A percentile compares a stretch with the other conserved stretches of the same genome.
These are phyloP conservation scores for Haliclona indistincta DNA, from an alignment of 37 sponge, comb jelly and placozoan genomes.

Conservation along the genomic window DNA sequence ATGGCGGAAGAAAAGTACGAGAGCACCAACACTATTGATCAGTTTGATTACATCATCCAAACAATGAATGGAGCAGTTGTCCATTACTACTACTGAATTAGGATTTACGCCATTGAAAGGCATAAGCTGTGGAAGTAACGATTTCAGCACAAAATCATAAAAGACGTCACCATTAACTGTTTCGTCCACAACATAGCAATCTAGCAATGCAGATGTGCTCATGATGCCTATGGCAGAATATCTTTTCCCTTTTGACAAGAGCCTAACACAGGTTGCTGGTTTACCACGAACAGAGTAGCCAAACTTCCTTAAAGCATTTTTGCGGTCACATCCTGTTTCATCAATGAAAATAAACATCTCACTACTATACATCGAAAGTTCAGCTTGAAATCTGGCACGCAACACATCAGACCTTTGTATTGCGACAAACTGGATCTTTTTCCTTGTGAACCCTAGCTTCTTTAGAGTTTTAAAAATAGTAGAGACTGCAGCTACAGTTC, in stretches of 20 bases:
- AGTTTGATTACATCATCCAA: too few relatives aligned
- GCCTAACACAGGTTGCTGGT: too few relatives aligned
- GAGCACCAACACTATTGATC: too few relatives aligned
- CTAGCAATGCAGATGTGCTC: too few relatives aligned
- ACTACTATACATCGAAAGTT: neutral
- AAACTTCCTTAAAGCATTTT: neutral
- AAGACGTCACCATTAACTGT: too few relatives aligned
- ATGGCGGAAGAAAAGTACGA: too few relatives aligned
- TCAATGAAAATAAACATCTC: neutral
- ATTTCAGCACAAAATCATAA: conserved; percentile 4
- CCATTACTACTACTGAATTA: too few relatives aligned
- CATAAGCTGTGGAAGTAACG: conserved; percentile 4
- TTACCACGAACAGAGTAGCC: too few relatives aligned
- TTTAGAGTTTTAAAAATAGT: neutral
- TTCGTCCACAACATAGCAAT: conserved; percentile 11
- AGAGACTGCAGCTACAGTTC: neutral
- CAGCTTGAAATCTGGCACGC: conserved; percentile 3
- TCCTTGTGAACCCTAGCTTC: conserved; percentile 8
- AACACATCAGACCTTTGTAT: neutral
- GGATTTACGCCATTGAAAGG: conserved; percentile 25
- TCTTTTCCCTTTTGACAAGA: too few relatives aligned
- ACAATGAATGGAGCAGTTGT: too few relatives aligned
- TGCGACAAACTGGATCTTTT: conserved; percentile 8
- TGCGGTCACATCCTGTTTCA: conserved; percentile 13
- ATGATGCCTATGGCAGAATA: too few relatives aligned